Conservation (phyloP, 2,797 vertebrate species). For the Pipistrellus pygmaeus region DNA sequence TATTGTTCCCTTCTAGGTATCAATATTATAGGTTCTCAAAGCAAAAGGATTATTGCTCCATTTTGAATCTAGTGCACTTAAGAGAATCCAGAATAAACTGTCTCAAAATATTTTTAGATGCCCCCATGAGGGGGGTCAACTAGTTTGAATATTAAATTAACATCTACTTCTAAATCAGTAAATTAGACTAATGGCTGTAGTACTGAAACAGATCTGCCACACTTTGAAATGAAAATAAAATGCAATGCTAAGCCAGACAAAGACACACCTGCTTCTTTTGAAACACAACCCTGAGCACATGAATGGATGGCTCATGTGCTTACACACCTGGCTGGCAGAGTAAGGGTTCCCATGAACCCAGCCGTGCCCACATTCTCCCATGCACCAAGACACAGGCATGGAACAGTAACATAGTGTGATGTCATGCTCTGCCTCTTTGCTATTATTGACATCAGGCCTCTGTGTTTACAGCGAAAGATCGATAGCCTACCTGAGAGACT, state of each 20-base stretch:
- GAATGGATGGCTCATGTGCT: not conserved
- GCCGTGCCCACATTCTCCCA: not conserved
- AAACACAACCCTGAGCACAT: not conserved
- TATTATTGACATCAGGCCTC: not conserved
- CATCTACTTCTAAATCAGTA: conserved; percentile 60
- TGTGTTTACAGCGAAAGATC: not conserved
- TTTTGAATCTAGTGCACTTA: not conserved
- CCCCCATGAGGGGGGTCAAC: conserved; percentile 35
- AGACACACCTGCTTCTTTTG: conserved; percentile 43
- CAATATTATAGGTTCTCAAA: not conserved
- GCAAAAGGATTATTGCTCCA: not conserved
- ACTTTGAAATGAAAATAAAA: conserved; percentile 67
- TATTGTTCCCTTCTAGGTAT: conserved; percentile 19
- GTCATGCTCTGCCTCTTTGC: not conserved
- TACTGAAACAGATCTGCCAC: conserved; percentile 37
- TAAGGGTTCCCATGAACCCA: not conserved
- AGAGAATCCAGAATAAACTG: conserved; percentile 28
- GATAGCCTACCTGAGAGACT: not conserved
- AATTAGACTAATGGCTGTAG: conserved; percentile 21
- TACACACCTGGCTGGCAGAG: not conserved
- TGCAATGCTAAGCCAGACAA: conserved; percentile 51
- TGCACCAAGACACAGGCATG: not conserved
- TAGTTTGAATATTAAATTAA: conserved; percentile 67
- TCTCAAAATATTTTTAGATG: conserved; percentile 53
- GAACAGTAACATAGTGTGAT: not conserved